Evolutionary conservation across 2,113 vertebrate genomes (phyloP).

Genomic region (Myanophis thanlyinensis): DNA sequence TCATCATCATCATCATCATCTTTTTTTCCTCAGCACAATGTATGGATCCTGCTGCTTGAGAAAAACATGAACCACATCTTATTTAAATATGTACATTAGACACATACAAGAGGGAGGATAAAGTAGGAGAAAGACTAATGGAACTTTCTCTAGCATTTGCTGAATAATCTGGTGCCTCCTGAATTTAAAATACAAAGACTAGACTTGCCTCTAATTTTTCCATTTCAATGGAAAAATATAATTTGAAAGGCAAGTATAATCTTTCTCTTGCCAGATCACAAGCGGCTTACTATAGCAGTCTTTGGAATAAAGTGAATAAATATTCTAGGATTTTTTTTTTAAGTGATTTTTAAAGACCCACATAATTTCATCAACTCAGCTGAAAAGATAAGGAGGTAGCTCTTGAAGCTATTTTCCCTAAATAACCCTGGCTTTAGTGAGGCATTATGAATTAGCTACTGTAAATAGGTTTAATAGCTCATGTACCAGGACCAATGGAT

Average conservation of each 20-base stretch:
- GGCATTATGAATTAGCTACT: conserved; percentile 25
- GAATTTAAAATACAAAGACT: neutral
- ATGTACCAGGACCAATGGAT: conserved; percentile 32
- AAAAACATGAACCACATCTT: neutral
- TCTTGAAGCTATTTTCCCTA: conserved; percentile 21
- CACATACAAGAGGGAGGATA: neutral
- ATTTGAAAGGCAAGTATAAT: neutral
- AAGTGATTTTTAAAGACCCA: neutral
- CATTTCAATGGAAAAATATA: neutral
- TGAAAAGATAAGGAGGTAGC: conserved; percentile 34
- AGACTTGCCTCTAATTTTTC: neutral
- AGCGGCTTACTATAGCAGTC: neutral
- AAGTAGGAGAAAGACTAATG: too few species aligned
- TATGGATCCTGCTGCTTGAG: neutral
- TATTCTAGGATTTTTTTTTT: neutral
- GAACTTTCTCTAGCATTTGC: neutral
- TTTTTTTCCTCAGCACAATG: neutral
- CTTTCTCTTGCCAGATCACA: neutral
- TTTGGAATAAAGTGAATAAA: neutral
- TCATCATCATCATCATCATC: too few species aligned
- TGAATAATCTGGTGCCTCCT: neutral
- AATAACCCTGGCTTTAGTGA: neutral
- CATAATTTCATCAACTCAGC: neutral
- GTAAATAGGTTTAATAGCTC: conserved; percentile 43
- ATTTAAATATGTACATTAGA: neutral